Conservation (phyloP, 2,113 vertebrate genomes). For the Peucedramus taeniatus region DNA sequence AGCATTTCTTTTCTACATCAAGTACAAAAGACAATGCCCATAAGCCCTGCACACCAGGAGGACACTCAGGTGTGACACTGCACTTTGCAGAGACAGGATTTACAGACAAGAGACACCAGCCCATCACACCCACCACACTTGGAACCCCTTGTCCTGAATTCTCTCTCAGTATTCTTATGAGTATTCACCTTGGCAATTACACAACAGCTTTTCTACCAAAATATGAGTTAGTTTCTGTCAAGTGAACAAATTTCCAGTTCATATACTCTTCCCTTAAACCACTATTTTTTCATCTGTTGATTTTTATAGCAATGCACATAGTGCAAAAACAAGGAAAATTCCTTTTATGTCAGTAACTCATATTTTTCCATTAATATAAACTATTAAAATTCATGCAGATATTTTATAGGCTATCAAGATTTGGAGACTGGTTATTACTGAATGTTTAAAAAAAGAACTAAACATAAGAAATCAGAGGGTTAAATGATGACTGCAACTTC, state of each 20-base stretch:
- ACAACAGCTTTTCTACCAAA: background rate
- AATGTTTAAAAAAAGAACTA: conserved; percentile 77
- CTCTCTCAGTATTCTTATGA: background rate
- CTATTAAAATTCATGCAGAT: conserved; percentile 78
- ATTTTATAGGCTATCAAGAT: conserved; percentile 79
- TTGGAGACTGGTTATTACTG: conserved; percentile 74
- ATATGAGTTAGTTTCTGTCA: background rate
- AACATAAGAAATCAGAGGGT: conserved; percentile 81
- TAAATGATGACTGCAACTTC: conserved; percentile 83
- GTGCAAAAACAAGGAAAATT: conserved; percentile 70
- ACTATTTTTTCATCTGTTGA: conserved; percentile 64
- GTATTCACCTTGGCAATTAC: background rate
- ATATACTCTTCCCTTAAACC: conserved; percentile 45
- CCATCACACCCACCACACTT: background rate
- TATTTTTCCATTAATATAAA: conserved; percentile 79
- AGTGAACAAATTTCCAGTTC: background rate
- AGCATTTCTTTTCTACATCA: background rate
- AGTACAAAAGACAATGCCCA: no score
- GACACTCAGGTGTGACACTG: background rate
- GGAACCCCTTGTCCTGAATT: background rate
- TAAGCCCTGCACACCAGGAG: background rate
- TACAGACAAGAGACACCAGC: background rate
- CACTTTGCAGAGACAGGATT: background rate
- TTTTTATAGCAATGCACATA: conserved; percentile 66
- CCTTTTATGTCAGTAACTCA: conserved; percentile 79